Evolutionary conservation across 1,140 invertebrate species (phyloP).

Genomic region (Goniozus legneri): DNA sequence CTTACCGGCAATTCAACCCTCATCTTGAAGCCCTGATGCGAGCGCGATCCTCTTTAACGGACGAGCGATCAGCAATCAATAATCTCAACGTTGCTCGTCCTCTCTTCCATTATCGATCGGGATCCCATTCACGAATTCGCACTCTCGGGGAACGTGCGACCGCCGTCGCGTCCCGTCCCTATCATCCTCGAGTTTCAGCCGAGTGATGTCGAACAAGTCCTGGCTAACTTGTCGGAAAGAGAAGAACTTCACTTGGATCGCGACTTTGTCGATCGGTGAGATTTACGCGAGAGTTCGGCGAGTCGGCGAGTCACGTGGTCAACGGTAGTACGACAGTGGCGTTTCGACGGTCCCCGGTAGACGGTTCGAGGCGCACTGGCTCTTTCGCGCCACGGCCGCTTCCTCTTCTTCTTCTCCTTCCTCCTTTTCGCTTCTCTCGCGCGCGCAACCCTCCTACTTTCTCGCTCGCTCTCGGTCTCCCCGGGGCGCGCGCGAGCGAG

Average conservation of each 20-base stretch:
- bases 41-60: not conserved
- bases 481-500: conserved; percentile 8
- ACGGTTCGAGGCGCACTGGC: conserved; percentile 30
- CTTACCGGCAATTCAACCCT: conserved; percentile 22
- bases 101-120: too few relatives aligned
- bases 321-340: conserved; percentile 4
- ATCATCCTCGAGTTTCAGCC: not conserved
- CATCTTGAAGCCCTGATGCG: conserved; percentile 7
- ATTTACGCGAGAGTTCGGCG: not conserved
- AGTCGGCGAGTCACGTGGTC: conserved; percentile 20
- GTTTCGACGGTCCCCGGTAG: conserved; percentile 17
- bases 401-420: conserved; percentile 22
- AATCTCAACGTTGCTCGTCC: too few relatives aligned
- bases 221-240: not conserved
- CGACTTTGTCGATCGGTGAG: not conserved
- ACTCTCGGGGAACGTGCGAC: too few relatives aligned
- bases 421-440: conserved; percentile 20
- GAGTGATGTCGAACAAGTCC: not conserved
- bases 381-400: conserved; percentile 25
- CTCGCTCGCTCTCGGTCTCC: not conserved
- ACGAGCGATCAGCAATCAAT: too few relatives aligned
- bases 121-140: too few relatives aligned
- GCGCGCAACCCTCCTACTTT: conserved; percentile 19
- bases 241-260: too few relatives aligned
- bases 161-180: too few relatives aligned